A percentile compares a stretch with the other conserved stretches of the same genome.
phyloP scores from a whole-genome alignment of 2,888 invertebrate species.

The Drosophila stalkeri region DNA sequence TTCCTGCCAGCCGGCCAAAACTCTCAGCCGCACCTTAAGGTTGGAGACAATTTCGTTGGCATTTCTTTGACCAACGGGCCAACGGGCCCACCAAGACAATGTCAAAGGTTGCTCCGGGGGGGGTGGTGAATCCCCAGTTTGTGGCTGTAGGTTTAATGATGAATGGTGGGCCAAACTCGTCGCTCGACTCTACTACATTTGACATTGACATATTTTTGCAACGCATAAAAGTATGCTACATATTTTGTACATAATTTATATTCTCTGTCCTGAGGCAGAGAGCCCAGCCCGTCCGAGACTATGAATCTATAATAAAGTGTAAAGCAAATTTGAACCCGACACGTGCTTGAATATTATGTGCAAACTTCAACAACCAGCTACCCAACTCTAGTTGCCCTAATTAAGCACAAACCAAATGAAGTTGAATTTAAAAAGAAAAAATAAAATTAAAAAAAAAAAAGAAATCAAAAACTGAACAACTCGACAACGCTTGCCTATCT shows the following conservation, averaged over 20 bases:
- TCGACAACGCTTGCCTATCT: conserved; percentile 3
- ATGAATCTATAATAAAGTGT: conserved; percentile 39
- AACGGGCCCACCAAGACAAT: conserved; percentile 37
- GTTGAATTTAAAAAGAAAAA: background rate
- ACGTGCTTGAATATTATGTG: background rate
- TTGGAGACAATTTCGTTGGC: conserved; percentile 65
- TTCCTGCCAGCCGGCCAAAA: conserved; percentile 32
- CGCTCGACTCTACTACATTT: conserved; percentile 58
- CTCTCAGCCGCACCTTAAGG: conserved; percentile 64
- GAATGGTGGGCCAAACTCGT: conserved; percentile 65
- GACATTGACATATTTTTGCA: conserved; percentile 77
- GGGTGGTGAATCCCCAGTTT: conserved; percentile 34
- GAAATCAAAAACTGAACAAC: conserved; percentile 1
- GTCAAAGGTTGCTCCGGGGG: conserved; percentile 53
- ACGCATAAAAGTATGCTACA: conserved; percentile 70
- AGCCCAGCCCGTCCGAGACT: background rate
- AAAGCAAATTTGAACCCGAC: conserved; percentile 32
- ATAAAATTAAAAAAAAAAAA: no score
- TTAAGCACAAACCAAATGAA: background rate
- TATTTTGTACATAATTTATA: conserved; percentile 58
- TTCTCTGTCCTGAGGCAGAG: conserved; percentile 30
- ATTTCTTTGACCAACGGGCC: conserved; percentile 48
- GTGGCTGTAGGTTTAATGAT: conserved; percentile 58
- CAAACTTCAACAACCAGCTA: background rate
- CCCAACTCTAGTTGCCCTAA: background rate